These are phyloP conservation scores for Agraylea sexmaculata DNA, from an alignment of 1,140 invertebrate species.

Conservation along the genomic window DNA sequence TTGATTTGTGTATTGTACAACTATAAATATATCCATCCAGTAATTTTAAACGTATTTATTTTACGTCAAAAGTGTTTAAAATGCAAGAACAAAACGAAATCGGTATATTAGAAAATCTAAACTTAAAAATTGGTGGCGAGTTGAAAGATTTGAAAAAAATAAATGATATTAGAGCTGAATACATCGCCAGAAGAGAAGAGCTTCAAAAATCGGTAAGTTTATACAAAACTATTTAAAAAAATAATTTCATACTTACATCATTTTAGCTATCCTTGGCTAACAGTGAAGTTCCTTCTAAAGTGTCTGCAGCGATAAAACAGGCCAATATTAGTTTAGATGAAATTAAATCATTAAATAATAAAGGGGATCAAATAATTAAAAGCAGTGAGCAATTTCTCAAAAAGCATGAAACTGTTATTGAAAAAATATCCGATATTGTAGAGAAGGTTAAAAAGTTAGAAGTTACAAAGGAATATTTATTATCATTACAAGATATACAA, in stretches of 20 bases:
- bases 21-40: no score
- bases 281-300: constrained; percentile 31
- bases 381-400: constrained; percentile 29
- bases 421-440: constrained; percentile 30
- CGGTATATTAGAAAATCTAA: constrained; percentile 16
- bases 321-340: constrained; percentile 31
- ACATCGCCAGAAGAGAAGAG: constrained; percentile 16
- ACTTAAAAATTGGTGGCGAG: constrained; percentile 14
- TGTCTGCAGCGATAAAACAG: constrained; percentile 31
- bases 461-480: constrained; percentile 31
- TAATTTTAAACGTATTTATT: no score
- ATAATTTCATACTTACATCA: constrained; percentile 3
- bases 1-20: no score
- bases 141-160: constrained; percentile 12
- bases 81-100: constrained; percentile 16
- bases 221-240: background rate
- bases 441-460: constrained; percentile 30
- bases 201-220: constrained; percentile 16
- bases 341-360: constrained; percentile 29
- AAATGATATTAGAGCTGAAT: constrained; percentile 13
- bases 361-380: constrained; percentile 24
- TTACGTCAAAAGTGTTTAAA: no score
- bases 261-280: constrained; percentile 30
- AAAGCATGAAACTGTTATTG: constrained; percentile 27
- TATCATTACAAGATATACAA: constrained; percentile 34